Conservation (phyloP, 2,113 vertebrate genomes). For the Neolamprologus devosi region DNA sequence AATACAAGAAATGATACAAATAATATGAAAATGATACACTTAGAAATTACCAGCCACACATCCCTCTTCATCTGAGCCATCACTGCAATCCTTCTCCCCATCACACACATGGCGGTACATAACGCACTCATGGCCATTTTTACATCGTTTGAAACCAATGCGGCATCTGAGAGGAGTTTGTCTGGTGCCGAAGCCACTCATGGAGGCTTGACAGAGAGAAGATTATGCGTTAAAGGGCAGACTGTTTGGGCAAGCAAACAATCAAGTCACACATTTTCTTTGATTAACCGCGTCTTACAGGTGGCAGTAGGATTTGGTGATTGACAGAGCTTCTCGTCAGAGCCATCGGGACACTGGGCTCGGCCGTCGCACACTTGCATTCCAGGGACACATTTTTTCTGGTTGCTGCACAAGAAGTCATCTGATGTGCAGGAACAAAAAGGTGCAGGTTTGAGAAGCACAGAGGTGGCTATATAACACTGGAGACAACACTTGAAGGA, state of each 20-base stretch:
- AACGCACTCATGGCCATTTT: slow-evolving; percentile 71
- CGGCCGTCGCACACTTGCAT: slow-evolving; percentile 73
- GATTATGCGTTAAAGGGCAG: neutral
- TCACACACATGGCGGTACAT: slow-evolving; percentile 73
- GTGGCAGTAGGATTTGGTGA: neutral
- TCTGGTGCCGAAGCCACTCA: neutral
- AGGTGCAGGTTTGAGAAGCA: neutral
- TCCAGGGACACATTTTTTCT: slow-evolving; percentile 57
- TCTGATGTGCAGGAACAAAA: slow-evolving; percentile 10
- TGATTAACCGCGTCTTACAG: slow-evolving; percentile 1
- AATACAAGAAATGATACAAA: neutral
- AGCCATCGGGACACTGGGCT: slow-evolving; percentile 75
- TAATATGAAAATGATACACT: neutral
- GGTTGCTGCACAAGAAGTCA: slow-evolving; percentile 73
- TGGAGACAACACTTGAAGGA: neutral
- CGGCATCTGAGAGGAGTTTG: slow-evolving; percentile 34
- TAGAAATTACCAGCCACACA: neutral
- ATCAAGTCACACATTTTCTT: neutral
- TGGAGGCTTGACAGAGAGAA: slow-evolving; percentile 5
- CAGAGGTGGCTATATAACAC: neutral
- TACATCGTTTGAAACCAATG: slow-evolving; percentile 60
- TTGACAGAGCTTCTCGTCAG: slow-evolving; percentile 75
- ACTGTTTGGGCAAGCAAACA: neutral
- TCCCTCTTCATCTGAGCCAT: slow-evolving; percentile 72
- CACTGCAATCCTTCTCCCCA: slow-evolving; percentile 75